Evolutionary conservation across 2,797 vertebrate species (phyloP).

Genomic region (Anabas testudineus): DNA sequence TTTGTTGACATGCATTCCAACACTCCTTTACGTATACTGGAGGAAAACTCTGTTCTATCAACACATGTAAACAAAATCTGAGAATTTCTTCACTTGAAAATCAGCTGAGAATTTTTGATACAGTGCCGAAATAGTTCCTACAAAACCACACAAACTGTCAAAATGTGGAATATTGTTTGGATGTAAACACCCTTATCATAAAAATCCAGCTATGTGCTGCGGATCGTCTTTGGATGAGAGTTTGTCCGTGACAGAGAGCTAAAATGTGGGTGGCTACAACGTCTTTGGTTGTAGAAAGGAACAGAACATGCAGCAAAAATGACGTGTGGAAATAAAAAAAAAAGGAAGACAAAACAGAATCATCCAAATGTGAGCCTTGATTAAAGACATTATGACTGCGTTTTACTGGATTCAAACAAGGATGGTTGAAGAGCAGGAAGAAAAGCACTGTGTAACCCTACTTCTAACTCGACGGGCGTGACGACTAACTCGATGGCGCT

Average conservation of each 20-base stretch:
- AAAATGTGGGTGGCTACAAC: constrained; percentile 58
- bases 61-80: constrained; percentile 18
- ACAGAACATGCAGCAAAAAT: constrained; percentile 45
- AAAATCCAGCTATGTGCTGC: constrained; percentile 15
- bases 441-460: constrained; percentile 32
- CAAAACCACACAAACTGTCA: background rate
- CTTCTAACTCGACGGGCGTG: constrained; percentile 26
- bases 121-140: background rate
- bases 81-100: background rate
- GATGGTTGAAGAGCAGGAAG: constrained; percentile 38
- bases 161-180: constrained; percentile 26
- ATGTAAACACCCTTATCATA: constrained; percentile 29
- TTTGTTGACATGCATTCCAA: constrained; percentile 22
- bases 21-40: constrained; percentile 3
- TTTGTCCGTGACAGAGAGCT: constrained; percentile 48
- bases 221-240: constrained; percentile 5
- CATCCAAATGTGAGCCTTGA: constrained; percentile 31
- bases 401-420: constrained; percentile 47
- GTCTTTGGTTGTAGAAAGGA: constrained; percentile 82
- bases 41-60: constrained; percentile 3
- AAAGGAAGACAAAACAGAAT: constrained; percentile 22
- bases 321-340: constrained; percentile 13
- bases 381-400: constrained; percentile 30
- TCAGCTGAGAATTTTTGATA: background rate
- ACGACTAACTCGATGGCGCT: constrained; percentile 29